Conservation (phyloP, 2,113 vertebrate species). For the Chunga burmeisteri region DNA sequence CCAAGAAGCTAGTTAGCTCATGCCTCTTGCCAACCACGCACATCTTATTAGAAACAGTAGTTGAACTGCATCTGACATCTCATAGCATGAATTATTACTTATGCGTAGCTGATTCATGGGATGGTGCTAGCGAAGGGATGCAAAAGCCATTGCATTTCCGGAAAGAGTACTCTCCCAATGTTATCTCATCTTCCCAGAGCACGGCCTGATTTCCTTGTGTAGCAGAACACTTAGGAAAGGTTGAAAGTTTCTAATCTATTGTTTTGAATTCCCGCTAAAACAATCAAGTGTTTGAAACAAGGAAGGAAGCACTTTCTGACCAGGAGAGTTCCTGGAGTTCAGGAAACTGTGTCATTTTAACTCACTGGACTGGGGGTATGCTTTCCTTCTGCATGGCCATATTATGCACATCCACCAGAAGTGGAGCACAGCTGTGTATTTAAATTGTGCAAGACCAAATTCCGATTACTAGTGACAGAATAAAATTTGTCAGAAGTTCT, state of each 20-base stretch:
- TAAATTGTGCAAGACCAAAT: neutral
- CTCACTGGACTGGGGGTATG: neutral
- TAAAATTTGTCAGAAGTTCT: neutral
- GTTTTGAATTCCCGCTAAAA: slow-evolving; percentile 56
- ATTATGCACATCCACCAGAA: slow-evolving; percentile 35
- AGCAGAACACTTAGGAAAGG: neutral
- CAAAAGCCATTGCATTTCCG: slow-evolving; percentile 31
- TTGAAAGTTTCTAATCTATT: slow-evolving; percentile 16
- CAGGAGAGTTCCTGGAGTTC: slow-evolving; percentile 72
- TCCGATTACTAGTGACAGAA: neutral
- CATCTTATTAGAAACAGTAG: neutral
- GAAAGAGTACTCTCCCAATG: neutral
- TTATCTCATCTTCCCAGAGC: slow-evolving; percentile 66
- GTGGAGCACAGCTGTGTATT: neutral
- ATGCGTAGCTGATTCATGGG: neutral
- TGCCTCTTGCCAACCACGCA: neutral
- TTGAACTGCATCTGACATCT: neutral
- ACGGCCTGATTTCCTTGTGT: slow-evolving; percentile 23
- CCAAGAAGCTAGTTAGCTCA: neutral
- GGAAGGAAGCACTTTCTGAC: slow-evolving; percentile 79
- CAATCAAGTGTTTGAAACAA: slow-evolving; percentile 40
- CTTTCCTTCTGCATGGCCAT: slow-evolving; percentile 52
- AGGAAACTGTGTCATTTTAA: slow-evolving; percentile 58
- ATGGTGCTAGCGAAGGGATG: neutral
- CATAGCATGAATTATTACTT: neutral